Conservation (phyloP, 2,797 vertebrate species). For the Oreochromis mossambicus region DNA sequence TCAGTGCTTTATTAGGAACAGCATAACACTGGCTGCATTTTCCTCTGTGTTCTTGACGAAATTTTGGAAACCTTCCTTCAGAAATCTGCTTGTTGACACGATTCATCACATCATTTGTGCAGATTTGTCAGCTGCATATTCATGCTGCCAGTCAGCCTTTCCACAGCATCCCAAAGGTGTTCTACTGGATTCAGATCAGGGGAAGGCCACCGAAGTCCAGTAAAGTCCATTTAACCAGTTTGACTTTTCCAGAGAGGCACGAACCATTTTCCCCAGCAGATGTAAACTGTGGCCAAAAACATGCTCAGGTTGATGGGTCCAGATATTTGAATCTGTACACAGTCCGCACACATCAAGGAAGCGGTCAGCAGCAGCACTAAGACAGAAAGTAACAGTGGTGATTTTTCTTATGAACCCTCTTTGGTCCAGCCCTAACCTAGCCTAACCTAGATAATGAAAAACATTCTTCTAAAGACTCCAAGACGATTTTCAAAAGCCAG, state of each 20-base stretch:
- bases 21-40: not conserved
- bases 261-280: not conserved
- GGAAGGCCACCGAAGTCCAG: not conserved
- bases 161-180: not conserved
- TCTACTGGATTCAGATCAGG: not conserved
- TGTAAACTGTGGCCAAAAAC: not conserved
- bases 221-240: not conserved
- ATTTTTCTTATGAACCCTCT: not conserved
- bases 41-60: not conserved
- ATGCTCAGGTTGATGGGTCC: not conserved
- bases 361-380: not conserved
- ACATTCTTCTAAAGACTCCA: not conserved
- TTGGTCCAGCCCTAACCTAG: not conserved
- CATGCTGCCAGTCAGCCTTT: not conserved
- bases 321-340: not conserved
- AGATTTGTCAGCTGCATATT: not conserved
- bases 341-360: not conserved
- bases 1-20: not conserved
- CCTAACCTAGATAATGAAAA: not conserved
- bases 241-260: not conserved
- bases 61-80: not conserved
- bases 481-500: too few relatives aligned
- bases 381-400: not conserved
- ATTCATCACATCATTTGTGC: not conserved
- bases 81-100: not conserved